Conservation (phyloP, 2,888 invertebrate species). For the Polyploca ridens region DNA sequence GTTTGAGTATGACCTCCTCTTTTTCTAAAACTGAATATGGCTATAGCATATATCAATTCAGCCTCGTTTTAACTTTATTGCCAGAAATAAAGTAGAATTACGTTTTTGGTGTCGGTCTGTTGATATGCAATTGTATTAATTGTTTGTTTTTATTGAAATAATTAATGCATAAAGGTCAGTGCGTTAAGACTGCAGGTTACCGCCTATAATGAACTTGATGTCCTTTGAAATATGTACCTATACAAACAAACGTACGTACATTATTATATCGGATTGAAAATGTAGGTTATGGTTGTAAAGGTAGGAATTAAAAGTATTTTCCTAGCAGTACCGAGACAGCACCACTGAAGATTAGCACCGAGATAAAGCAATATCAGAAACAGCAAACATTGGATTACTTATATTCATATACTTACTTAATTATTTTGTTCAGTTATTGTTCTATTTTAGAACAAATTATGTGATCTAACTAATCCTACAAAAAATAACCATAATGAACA, state of each 20-base stretch:
- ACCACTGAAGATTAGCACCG: neutral
- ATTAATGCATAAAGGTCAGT: conserved; percentile 35
- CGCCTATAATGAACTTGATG: conserved; percentile 33
- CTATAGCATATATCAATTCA: neutral
- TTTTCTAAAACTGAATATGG: neutral
- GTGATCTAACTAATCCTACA: no score
- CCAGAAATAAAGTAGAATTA: neutral
- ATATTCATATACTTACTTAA: no score
- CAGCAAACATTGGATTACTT: neutral
- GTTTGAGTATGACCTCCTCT: neutral
- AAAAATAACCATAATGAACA: no score
- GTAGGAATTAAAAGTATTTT: neutral
- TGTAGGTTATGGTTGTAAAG: neutral
- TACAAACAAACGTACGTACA: neutral
- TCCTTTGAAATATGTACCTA: conserved; percentile 41
- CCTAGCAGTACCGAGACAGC: neutral
- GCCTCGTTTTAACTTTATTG: conserved; percentile 6
- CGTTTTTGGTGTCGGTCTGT: neutral
- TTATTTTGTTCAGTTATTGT: no score
- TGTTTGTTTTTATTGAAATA: conserved; percentile 21
- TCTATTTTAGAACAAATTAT: no score
- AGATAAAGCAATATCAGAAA: neutral
- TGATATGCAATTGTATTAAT: conserved; percentile 10
- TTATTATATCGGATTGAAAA: neutral
- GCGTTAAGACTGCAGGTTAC: conserved; percentile 30